These are phyloP conservation scores for Galerucella pusilla DNA, from an alignment of 2,888 invertebrate species.

Conservation along the genomic window DNA sequence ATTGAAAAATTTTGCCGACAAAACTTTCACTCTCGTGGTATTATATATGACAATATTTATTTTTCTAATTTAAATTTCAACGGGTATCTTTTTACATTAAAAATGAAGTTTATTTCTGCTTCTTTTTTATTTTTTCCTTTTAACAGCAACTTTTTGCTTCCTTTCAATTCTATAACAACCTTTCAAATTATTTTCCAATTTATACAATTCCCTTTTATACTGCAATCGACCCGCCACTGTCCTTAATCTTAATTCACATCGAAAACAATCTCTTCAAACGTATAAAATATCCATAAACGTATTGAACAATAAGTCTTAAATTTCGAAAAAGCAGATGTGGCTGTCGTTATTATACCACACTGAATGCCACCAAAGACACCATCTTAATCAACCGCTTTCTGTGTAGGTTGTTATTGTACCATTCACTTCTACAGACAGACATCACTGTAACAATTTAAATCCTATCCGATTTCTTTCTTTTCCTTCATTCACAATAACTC, in stretches of 20 bases:
- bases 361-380: slow-evolving; percentile 33
- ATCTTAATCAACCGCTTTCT: slow-evolving; percentile 35
- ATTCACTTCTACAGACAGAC: slow-evolving; percentile 10
- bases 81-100: too few relatives aligned
- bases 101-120: too few relatives aligned
- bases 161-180: too few relatives aligned
- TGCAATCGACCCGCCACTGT: slow-evolving; percentile 8
- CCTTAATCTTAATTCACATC: not conserved
- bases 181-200: not conserved
- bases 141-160: too few relatives aligned
- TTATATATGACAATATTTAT: too few relatives aligned
- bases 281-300: slow-evolving; percentile 32
- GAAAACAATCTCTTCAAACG: slow-evolving; percentile 11
- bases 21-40: too few relatives aligned
- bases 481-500: too few relatives aligned
- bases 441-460: not conserved
- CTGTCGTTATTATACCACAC: slow-evolving; percentile 28
- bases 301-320: slow-evolving; percentile 38
- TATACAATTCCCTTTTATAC: not conserved
- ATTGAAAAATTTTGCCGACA: too few relatives aligned
- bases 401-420: slow-evolving; percentile 35
- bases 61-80: too few relatives aligned
- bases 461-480: slow-evolving; percentile 19
- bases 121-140: too few relatives aligned
- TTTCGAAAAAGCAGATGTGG: slow-evolving; percentile 27